Evolutionary conservation across 2,888 invertebrate species (phyloP).

Genomic region (Euphydryas editha): DNA sequence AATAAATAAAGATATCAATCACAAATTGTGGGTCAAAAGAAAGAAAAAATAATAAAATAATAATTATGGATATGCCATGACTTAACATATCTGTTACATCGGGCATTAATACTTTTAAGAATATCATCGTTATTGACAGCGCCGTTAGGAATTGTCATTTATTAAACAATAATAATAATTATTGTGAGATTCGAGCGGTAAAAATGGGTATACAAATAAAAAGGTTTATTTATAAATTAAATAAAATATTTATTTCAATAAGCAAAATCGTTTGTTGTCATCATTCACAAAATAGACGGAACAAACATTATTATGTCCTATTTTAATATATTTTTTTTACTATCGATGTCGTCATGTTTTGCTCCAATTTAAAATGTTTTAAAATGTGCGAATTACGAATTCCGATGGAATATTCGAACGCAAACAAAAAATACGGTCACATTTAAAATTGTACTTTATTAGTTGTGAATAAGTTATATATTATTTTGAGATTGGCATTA

Average conservation of each 20-base stretch:
- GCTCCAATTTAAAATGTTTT: constrained; percentile 21
- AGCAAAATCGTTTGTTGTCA: not conserved
- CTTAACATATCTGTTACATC: constrained; percentile 27
- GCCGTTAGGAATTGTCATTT: constrained; percentile 30
- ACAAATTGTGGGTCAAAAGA: constrained; percentile 33
- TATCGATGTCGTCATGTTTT: constrained; percentile 11
- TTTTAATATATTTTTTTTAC: not conserved
- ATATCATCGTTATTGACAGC: constrained; percentile 21
- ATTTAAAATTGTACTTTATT: constrained; percentile 48
- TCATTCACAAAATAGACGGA: not conserved
- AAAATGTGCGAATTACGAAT: constrained; percentile 15
- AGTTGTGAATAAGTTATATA: constrained; percentile 37
- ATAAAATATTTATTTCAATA: not conserved
- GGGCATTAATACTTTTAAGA: constrained; percentile 32
- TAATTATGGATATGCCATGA: constrained; percentile 15
- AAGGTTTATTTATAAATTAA: not conserved
- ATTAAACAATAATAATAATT: not conserved
- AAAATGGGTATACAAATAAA: not conserved
- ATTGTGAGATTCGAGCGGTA: not conserved
- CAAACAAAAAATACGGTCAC: constrained; percentile 9
- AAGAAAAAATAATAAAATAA: constrained; percentile 31
- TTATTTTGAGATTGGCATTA: constrained; percentile 24
- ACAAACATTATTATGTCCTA: not conserved
- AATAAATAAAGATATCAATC: constrained; percentile 44
- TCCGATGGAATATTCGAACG: constrained; percentile 5